A percentile compares a stretch with the other conserved stretches of the same genome.
Conservation (phyloP, 2,888 invertebrate species). For the Globia sparganii region DNA sequence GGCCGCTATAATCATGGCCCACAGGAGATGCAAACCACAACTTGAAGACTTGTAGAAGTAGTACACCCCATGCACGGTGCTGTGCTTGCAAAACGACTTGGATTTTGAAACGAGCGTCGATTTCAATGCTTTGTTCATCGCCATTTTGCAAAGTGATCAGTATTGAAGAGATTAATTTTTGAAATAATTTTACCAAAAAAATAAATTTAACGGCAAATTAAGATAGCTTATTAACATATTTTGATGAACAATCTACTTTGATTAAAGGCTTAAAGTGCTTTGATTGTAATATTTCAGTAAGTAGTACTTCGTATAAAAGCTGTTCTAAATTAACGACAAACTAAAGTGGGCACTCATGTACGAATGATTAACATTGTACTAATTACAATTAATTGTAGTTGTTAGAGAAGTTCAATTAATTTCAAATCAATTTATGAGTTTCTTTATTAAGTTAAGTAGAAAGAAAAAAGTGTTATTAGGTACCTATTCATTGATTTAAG, state of each 20-base stretch:
- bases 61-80: conserved; percentile 80
- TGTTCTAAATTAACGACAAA: not conserved
- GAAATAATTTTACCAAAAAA: not conserved
- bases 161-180: not conserved
- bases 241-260: not conserved
- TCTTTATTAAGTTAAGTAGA: conserved; percentile 4
- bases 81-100: conserved; percentile 75
- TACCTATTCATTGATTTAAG: conserved; percentile 13
- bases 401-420: conserved; percentile 48
- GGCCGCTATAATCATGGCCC: conserved; percentile 74
- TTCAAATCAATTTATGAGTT: conserved; percentile 28
- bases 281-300: not conserved
- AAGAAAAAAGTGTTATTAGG: conserved; percentile 1
- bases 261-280: not conserved
- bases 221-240: not conserved
- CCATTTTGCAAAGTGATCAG: conserved; percentile 42
- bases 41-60: conserved; percentile 75
- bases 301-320: conserved; percentile 6
- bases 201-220: not conserved
- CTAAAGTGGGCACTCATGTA: not conserved
- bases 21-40: conserved; percentile 69
- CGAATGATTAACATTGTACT: not conserved
- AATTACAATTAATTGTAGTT: conserved; percentile 41
- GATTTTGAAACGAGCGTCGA: conserved; percentile 63
- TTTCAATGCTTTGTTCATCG: conserved; percentile 24